Evolutionary conservation across 2,888 invertebrate genomes (phyloP), one percentile per base, ranked within the genome.

Genomic region (Xanthia togata): DNA sequence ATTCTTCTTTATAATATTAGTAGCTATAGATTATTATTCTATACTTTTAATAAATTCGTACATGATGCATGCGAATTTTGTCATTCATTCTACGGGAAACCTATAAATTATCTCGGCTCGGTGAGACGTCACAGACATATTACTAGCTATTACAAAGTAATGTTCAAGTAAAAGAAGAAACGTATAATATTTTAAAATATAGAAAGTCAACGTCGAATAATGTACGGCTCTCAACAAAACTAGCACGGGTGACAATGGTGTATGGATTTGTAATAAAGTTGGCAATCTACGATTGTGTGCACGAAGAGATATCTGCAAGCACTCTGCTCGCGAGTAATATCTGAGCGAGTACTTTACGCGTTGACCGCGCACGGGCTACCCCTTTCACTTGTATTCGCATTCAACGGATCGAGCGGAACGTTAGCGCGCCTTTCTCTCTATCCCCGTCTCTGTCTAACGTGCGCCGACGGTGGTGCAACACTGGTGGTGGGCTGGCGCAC

Each of bases 351-450:
- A 89, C 86, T 90, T 91, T 90, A 91, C 92, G 91, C 92, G 92
- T 92, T 95, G 94, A 94, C 94, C 95, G 95, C 92, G 92, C 93
- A 92, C 91, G 92, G 93, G 93, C 95, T 93, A 95, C 96, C 96
- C 96, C 96, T 96, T 96, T 96, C 96, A 96, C 96, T 96, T 95
- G 93, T 94, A 92, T 94, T 95, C 93, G 93, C 93, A 93, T 93
- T 93, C 90, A 94, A 90, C 93, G 95, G 93, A 95, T 94, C 93
- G 94, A 94, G 95, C 92, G 93, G 93, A 95, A 95, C 95, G 93
- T 92, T 88, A 88, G 91, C 89, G 93, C 92, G 96, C 96, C 96
- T 96, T 96, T 96, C 96, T 96, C 96, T 94, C 92, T 95, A 91
- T 95, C 91, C 90, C 92, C 92, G 90, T 96, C 96, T 96, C 96